Conservation (phyloP, 2,888 invertebrate genomes). For the Caenorhabditis sulstoni region DNA sequence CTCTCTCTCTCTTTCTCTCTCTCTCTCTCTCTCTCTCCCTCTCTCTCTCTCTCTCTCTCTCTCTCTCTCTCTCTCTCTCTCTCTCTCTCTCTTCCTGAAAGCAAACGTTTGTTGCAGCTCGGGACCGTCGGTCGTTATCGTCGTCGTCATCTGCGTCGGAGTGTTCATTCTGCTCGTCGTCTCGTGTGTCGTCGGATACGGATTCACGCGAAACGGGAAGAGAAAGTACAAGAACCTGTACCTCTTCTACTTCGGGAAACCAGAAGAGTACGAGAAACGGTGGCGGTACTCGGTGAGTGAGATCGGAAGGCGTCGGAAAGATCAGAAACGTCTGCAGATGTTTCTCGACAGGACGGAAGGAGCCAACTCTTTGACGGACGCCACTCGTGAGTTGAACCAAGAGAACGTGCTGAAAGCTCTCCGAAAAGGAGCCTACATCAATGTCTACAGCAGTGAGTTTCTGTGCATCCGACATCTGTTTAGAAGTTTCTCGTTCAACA, state of each 20-base stretch:
- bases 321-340: conserved; percentile 15
- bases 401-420: conserved; percentile 3
- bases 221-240: not conserved
- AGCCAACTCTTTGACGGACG: conserved; percentile 5
- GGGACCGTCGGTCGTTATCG: not conserved
- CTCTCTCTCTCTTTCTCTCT: too few species aligned
- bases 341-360: conserved; percentile 12
- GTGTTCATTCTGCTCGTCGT: not conserved
- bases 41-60: too few species aligned
- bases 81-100: too few species aligned
- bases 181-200: not conserved
- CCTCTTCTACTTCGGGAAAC: conserved; percentile 20
- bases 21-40: too few species aligned
- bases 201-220: conserved; percentile 14
- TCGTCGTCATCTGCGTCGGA: not conserved
- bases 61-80: too few species aligned
- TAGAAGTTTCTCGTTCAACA: not conserved
- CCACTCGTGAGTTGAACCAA: conserved; percentile 5
- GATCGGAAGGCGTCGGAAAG: not conserved
- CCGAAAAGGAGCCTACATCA: conserved; percentile 13
- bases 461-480: too few species aligned
- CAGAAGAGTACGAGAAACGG: conserved; percentile 17
- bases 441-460: conserved; percentile 7
- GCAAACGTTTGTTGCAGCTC: not conserved
- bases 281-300: conserved; percentile 42